phyloP scores from a whole-genome alignment of 92 coral and sea anemone genomes.

The Diadumene lineata region DNA sequence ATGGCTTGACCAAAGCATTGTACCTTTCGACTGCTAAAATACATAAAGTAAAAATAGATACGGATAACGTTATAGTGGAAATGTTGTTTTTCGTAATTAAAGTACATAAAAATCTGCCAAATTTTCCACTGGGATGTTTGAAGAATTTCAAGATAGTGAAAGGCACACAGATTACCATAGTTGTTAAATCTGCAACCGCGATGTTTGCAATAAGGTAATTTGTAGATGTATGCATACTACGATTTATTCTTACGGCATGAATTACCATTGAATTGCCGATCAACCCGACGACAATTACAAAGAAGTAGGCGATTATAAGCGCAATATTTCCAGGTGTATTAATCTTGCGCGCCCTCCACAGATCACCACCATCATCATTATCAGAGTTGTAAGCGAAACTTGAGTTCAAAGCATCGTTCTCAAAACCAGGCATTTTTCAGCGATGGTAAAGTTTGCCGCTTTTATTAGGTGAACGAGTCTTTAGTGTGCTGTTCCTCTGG shows the following conservation, averaged over 20 bases:
- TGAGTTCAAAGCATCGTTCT: not conserved
- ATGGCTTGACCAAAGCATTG: constrained; percentile 54
- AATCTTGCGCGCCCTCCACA: not conserved
- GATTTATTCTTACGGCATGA: constrained; percentile 33
- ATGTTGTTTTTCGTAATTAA: constrained; percentile 49
- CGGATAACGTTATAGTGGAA: constrained; percentile 43
- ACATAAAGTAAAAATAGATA: constrained; percentile 53
- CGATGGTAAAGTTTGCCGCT: too few relatives aligned
- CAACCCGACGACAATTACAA: constrained; percentile 37
- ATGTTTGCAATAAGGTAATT: constrained; percentile 57
- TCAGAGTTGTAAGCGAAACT: not conserved
- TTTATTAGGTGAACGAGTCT: too few relatives aligned
- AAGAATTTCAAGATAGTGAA: constrained; percentile 35
- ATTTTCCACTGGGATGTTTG: constrained; percentile 33
- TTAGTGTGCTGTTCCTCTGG: too few relatives aligned
- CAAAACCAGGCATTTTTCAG: not conserved
- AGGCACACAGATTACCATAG: constrained; percentile 47
- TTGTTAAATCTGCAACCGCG: constrained; percentile 53
- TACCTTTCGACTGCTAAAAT: constrained; percentile 61
- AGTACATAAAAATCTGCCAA: constrained; percentile 44
- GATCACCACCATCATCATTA: not conserved
- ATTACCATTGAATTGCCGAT: constrained; percentile 42
- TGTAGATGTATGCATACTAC: constrained; percentile 54
- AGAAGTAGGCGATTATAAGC: constrained; percentile 25
- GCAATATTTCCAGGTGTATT: constrained; percentile 13